These are phyloP conservation scores for Porphyrio hochstetteri DNA, from an alignment of 2,113 vertebrate genomes.

Conservation along the genomic window DNA sequence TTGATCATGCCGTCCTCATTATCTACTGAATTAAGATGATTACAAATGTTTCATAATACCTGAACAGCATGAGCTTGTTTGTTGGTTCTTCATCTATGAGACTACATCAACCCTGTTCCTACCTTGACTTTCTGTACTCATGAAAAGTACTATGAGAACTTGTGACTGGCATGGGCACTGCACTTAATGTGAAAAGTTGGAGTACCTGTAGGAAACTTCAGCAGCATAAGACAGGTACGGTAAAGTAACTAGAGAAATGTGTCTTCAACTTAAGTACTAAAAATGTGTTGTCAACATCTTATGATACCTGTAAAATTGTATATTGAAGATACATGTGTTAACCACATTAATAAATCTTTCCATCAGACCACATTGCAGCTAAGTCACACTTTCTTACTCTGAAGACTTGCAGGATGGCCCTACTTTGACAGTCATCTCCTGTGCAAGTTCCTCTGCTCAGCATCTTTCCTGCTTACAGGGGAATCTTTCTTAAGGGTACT, in stretches of 20 bases:
- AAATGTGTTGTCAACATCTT: neutral
- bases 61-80: neutral
- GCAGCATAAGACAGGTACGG: neutral
- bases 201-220: neutral
- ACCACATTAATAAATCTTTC: neutral
- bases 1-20: neutral
- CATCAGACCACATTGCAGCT: neutral
- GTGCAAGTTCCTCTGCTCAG: neutral
- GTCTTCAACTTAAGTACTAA: conserved; percentile 17
- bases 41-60: neutral
- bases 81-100: neutral
- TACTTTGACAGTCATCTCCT: neutral
- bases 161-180: neutral
- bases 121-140: neutral
- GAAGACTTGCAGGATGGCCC: neutral
- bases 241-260: conserved; percentile 41
- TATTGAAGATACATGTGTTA: neutral
- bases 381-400: neutral
- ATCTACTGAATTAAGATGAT: neutral
- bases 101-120: neutral
- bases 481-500: neutral
- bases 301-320: neutral
- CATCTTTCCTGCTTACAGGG: neutral
- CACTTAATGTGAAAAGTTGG: neutral
- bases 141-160: neutral